Base-by-base conservation (phyloP, 2,797 vertebrate species). In the Sternarchorhynchus goeldii region DNA sequence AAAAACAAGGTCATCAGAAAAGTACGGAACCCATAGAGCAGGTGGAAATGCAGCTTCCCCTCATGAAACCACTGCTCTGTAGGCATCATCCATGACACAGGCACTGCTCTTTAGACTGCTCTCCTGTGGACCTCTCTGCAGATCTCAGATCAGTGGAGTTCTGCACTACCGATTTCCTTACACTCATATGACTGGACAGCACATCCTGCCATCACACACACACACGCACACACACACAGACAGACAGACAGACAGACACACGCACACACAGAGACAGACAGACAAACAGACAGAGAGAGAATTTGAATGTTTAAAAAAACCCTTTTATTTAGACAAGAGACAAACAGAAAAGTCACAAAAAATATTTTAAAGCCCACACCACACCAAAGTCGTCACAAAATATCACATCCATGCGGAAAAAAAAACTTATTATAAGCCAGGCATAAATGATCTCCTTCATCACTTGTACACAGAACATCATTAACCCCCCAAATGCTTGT, bases 141-240 rank as follows among this genome's bases (percentile, higher is more conserved):
- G 75, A n/a, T 62, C 67, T 67, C 60, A 70, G 71, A 60, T 67
- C 60, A 75, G 81, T 10, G 56, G 0, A n/a, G 75, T 83, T 80
- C 65, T 56, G 66, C 70, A 80, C 55, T 32, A 20, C 39, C n/a
- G 78, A 10, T 25, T 41, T 63, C 36, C 65, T 63, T 39, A 56
- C 16, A 20, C 73, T 82, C 81, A 76, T 71, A 79, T 82, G 81
- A 82, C 77, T 66, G 62, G 55, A 41, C 65, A 34, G 5, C 76
- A 82, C 60, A 66, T 79, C 66, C 66, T 75, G 73, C 74, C 53
- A 60, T 14, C 1, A 53, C 58, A 50, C 20, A 56, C 7, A 21
- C 6, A 12, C 31, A 64, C 14, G 41, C 34, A 66, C 21, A 41
- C n/a, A 41, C 3, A 21, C 31, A 41, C 6, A 41, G 2, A 8